Conservation (phyloP, 1,140 invertebrate species). For the Paraescarpia echinospica region DNA sequence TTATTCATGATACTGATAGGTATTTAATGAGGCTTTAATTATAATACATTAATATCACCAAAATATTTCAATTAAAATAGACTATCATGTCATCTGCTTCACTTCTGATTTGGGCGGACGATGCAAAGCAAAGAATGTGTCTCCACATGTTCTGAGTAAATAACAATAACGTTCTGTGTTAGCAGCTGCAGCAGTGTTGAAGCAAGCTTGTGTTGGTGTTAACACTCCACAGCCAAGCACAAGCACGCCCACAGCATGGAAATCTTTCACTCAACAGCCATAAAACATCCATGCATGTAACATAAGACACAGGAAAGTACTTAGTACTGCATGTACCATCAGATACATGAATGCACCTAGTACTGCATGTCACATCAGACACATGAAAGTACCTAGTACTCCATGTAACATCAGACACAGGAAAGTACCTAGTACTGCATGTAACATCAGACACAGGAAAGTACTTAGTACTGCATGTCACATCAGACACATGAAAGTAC, state of each 20-base stretch:
- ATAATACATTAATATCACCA: neutral
- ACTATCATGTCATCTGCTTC: neutral
- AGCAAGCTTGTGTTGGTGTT: neutral
- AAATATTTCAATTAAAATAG: neutral
- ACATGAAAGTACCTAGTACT: too few species aligned
- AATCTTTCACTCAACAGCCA: neutral
- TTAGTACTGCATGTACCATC: too few species aligned
- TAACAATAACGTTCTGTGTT: conserved; percentile 1
- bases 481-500: too few species aligned
- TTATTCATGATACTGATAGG: neutral
- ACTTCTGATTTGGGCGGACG: neutral
- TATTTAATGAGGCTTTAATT: neutral
- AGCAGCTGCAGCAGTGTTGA: neutral
- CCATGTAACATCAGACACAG: too few species aligned
- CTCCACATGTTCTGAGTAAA: neutral
- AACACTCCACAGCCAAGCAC: neutral
- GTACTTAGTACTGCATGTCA: too few species aligned
- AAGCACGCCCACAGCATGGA: neutral
- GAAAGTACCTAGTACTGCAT: too few species aligned
- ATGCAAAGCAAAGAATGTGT: neutral
- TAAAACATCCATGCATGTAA: too few species aligned
- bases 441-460: too few species aligned
- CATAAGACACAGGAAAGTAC: too few species aligned
- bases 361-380: too few species aligned
- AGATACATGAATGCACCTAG: too few species aligned